These are phyloP conservation scores for Protodeltote pygarga DNA, from an alignment of 2,888 invertebrate species.

Conservation along the genomic window DNA sequence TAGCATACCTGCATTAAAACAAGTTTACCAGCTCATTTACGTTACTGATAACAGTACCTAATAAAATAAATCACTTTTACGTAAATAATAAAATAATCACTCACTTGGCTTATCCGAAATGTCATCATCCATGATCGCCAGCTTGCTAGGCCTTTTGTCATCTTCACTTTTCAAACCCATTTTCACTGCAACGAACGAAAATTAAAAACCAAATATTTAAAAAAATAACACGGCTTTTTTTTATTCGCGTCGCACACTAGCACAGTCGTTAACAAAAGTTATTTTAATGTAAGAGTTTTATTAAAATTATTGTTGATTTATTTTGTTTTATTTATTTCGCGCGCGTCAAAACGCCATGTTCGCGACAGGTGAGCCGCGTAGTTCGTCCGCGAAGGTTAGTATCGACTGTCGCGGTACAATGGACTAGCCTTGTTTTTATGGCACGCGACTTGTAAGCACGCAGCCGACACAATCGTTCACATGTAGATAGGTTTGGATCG, in stretches of 20 bases:
- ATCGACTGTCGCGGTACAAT: slow-evolving; percentile 75
- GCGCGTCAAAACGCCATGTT: slow-evolving; percentile 71
- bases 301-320: slow-evolving; percentile 37
- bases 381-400: slow-evolving; percentile 69
- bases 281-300: slow-evolving; percentile 12
- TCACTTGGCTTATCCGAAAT: slow-evolving; percentile 74
- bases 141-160: slow-evolving; percentile 81
- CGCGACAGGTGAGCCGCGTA: slow-evolving; percentile 60
- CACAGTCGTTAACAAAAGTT: slow-evolving; percentile 23
- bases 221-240: slow-evolving; percentile 43
- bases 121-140: slow-evolving; percentile 85
- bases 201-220: slow-evolving; percentile 30
- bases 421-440: slow-evolving; percentile 77
- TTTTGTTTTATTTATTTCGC: slow-evolving; percentile 51
- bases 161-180: slow-evolving; percentile 83
- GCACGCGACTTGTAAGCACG: slow-evolving; percentile 64
- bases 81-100: slow-evolving; percentile 44
- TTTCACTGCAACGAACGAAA: slow-evolving; percentile 63
- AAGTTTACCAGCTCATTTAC: slow-evolving; percentile 1
- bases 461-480: slow-evolving; percentile 41
- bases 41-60: slow-evolving; percentile 4
- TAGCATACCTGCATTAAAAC: slow-evolving; percentile 8
- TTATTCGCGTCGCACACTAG: slow-evolving; percentile 40
- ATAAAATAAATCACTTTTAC: slow-evolving; percentile 14
- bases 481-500: slow-evolving; percentile 52